phyloP scores from a whole-genome alignment of 2,797 vertebrate species.

The Darevskia nairensis region DNA sequence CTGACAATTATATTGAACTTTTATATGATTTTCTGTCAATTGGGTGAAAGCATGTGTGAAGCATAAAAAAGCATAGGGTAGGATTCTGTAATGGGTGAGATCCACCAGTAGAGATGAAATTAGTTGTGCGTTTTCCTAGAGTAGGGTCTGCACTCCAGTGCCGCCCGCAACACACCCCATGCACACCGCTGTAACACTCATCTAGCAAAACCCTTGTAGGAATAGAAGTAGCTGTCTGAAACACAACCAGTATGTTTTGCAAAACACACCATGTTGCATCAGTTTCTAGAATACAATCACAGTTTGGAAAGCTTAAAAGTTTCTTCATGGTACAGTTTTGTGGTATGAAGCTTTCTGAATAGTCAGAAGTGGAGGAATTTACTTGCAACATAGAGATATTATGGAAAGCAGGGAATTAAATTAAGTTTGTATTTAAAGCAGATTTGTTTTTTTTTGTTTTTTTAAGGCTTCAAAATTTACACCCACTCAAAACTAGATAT shows the following conservation, averaged over 20 bases:
- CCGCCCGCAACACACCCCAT: too few relatives aligned
- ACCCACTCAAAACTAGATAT: constrained; percentile 12
- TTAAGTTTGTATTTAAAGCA: constrained; percentile 1
- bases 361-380: neutral
- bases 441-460: too few relatives aligned
- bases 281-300: neutral
- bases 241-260: neutral
- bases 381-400: neutral
- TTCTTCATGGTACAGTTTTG: neutral
- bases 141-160: neutral
- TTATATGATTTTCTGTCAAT: neutral
- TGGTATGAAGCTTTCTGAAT: neutral
- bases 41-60: accelerated
- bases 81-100: neutral
- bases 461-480: neutral
- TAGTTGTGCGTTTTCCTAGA: neutral
- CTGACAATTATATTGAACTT: neutral
- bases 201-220: neutral
- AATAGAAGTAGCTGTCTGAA: neutral
- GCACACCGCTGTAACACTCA: too few relatives aligned
- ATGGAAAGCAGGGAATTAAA: neutral
- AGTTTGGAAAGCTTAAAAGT: neutral
- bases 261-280: neutral
- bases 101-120: neutral
- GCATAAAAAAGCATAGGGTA: neutral